Conservation (phyloP, 1,140 invertebrate genomes). For the Drosophila sproati region DNA sequence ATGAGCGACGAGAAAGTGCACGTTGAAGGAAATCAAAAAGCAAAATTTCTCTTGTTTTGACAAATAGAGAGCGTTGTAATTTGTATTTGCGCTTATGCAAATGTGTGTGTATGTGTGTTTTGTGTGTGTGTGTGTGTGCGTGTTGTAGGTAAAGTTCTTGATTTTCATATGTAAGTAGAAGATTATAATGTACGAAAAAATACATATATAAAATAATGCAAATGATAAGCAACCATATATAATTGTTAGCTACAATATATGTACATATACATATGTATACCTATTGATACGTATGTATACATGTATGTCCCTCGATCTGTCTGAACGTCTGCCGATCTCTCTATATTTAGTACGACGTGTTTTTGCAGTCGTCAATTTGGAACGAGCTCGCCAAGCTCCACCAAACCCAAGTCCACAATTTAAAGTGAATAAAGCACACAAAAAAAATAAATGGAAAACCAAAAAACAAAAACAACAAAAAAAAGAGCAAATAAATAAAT, state of each 20-base stretch:
- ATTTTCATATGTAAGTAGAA: neutral
- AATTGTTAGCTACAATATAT: neutral
- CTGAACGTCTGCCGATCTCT: slow-evolving; percentile 1
- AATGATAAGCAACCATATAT: neutral
- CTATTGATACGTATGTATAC: neutral
- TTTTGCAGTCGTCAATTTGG: slow-evolving; percentile 5
- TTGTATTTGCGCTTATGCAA: neutral
- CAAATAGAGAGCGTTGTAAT: neutral
- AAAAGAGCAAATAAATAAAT: slow-evolving; percentile 49
- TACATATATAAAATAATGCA: slow-evolving; percentile 3
- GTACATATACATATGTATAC: too few relatives aligned
- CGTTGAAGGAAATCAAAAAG: slow-evolving; percentile 4
- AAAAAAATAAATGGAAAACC: neutral
- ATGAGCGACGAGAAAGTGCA: slow-evolving; percentile 29
- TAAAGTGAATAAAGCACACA: neutral
- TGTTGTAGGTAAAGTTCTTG: slow-evolving; percentile 17
- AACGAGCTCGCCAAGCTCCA: neutral
- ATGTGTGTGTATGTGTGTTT: neutral
- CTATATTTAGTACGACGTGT: neutral
- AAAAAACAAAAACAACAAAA: slow-evolving; percentile 20
- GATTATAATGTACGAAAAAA: slow-evolving; percentile 8
- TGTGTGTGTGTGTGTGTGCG: slow-evolving; percentile 29
- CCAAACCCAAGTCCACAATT: slow-evolving; percentile 1
- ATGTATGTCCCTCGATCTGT: neutral
- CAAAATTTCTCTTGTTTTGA: neutral